phyloP scores from a whole-genome alignment of 2,888 invertebrate genomes.

The Leptura quadrifasciata region DNA sequence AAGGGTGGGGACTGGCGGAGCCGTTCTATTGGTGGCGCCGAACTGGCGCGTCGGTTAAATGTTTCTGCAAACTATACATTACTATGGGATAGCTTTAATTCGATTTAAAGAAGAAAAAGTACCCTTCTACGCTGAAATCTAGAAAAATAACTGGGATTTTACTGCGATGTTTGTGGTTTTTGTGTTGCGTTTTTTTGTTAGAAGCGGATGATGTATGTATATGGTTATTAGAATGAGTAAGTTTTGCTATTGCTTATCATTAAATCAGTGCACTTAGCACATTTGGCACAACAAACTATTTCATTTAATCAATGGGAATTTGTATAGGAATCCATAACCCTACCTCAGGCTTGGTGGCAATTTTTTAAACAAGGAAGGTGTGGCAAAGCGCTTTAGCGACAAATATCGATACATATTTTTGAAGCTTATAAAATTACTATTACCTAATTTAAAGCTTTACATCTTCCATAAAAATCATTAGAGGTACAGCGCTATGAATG shows the following conservation, averaged over 20 bases:
- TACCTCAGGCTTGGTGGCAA: too few species aligned
- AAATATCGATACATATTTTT: too few species aligned
- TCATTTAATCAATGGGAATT: too few species aligned
- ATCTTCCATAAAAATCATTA: too few species aligned
- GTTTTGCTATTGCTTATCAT: not conserved
- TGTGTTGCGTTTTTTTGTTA: constrained; percentile 26
- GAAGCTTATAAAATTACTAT: too few species aligned
- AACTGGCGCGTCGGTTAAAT: constrained; percentile 72
- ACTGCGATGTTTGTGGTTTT: constrained; percentile 35
- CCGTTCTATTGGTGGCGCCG: constrained; percentile 67
- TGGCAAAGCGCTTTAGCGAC: too few species aligned
- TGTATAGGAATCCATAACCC: too few species aligned
- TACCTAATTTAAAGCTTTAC: too few species aligned
- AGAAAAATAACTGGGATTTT: constrained; percentile 41
- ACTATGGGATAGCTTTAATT: constrained; percentile 50
- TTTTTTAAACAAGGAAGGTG: too few species aligned
- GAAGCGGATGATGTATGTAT: not conserved
- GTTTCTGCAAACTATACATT: constrained; percentile 55
- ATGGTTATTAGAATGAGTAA: not conserved
- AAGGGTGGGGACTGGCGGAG: constrained; percentile 41
- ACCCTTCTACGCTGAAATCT: constrained; percentile 28
- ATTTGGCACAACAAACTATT: not conserved
- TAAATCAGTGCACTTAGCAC: not conserved
- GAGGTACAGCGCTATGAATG: too few species aligned
- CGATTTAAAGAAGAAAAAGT: constrained; percentile 43